Base-by-base conservation (phyloP, 2,113 vertebrate species). In the Aphyosemion australe region DNA sequence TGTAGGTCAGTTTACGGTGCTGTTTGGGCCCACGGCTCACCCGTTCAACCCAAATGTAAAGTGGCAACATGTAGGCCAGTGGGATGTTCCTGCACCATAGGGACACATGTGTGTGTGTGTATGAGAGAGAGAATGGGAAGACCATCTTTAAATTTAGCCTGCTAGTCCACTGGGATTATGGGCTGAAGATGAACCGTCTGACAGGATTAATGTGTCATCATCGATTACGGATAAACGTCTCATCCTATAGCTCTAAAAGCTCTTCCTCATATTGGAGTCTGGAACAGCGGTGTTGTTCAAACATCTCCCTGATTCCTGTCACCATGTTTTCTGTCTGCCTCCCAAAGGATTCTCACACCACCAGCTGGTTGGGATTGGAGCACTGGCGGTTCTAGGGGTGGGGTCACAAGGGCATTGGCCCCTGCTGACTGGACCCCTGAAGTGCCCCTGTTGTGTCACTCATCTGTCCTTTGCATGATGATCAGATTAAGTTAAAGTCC, bases 1-100 rank as follows among this genome's bases (percentile, higher is more conserved):
- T 85, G 64, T 82, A 75, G 87, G 80, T 84, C 84, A 86, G 21
- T 8, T 52, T 6, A 6, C 46, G 43, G 51, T 43, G 52, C 61
- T 69, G 51, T 46, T 32, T 8, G 62, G 74, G 50, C 53, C 12
- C 1, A 10, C 56, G 54, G 59, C 67, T 75, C 26, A 56, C 37
- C 15, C 53, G 31, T 64, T 76, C 21, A 55, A 79, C 41, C 48
- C 42, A 46, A 73, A 79, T 68, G 26, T 19, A 72, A 69, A 11
- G 62, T 65, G 79, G 53, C 72, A 69, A 61, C 52, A 34, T 15
- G 50, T 0, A 11, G 32, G 78, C 63, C 61, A 9, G 65, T 34
- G 56, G 41, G 56, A 60, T 15, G 61, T 16, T 6, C 45, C 65
- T 10, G 43, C 48, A 42, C 39, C 2, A 61, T 39, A 73, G 63